phyloP scores from a whole-genome alignment of 2,113 vertebrate species.

The cattle (Bos taurus) region ARS-UCD2.0 NC_037332.1:96136501-96137000 shows the following conservation, averaged over 20 bases:
- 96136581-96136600: conserved; percentile 62
- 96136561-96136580: conserved; percentile 83
- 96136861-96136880: background rate
- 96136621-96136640: conserved; percentile 26
- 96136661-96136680: conserved; percentile 55
- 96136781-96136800: background rate
- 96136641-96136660: conserved; percentile 60
- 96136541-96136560: conserved; percentile 79
- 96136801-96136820: background rate
- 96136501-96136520: conserved; percentile 83
- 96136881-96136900: background rate
- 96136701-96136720: conserved; percentile 33
- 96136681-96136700: conserved; percentile 68
- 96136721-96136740: conserved; percentile 24
- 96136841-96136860: background rate
- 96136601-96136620: background rate
- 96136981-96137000: background rate
- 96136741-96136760: conserved; percentile 1
- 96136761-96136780: background rate
- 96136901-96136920: background rate
- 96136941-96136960: background rate
- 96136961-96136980: background rate
- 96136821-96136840: background rate
- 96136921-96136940: background rate
- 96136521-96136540: conserved; percentile 75